Evolutionary conservation across 2,888 invertebrate species (phyloP), one percentile per base, ranked within the genome.

Genomic region (Ectemnius cavifrons): DNA sequence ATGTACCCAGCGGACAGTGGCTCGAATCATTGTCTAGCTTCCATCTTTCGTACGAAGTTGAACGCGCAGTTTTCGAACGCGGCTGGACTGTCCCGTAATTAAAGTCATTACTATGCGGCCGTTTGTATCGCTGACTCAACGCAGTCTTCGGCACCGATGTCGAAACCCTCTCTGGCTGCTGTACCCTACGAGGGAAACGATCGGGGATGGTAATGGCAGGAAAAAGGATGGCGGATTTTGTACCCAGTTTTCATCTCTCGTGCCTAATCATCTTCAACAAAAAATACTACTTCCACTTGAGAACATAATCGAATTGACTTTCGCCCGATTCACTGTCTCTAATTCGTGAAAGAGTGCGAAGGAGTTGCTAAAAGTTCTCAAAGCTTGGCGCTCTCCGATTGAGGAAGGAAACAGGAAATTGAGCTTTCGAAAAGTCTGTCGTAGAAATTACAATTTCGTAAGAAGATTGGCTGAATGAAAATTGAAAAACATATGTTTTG

Each of bases 131-230:
- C 37, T 60, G 77, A 60, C 66, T 64, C 28, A 71, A 64, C 61
- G 70, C 77, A 66, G 71, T 76, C 68, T 28, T 73, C 71, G 67
- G 75, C 70, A 79, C 73, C 73, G 68, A 63, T 57, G 74, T 37
- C 49, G 77, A 60, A 63, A 74, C 71, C 63, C 56, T 74, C 76
- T 74, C 73, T 67, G 74, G 75, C 61, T 71, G 77, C 73, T 79
- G 80, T 64, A 60, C 68, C 83, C 83, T 82, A 69, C 79, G 83
- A 75, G 77, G 82, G 77, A 83, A 83, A 82, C 79, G 75, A 81
- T 79, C 74, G 73, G 73, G 81, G 83, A 75, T 81, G 80, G 74
- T 83, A 81, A 81, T 81, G 77, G 66, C 63, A 79, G 83, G 81
- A 77, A 71, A 74, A 75, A 83, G 79, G 83, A 74, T 71, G 74